A percentile compares a stretch with the other conserved stretches of the same genome.
Evolutionary conservation across 2,888 invertebrate genomes (phyloP).

Genomic region (Lathronympha strigana): DNA sequence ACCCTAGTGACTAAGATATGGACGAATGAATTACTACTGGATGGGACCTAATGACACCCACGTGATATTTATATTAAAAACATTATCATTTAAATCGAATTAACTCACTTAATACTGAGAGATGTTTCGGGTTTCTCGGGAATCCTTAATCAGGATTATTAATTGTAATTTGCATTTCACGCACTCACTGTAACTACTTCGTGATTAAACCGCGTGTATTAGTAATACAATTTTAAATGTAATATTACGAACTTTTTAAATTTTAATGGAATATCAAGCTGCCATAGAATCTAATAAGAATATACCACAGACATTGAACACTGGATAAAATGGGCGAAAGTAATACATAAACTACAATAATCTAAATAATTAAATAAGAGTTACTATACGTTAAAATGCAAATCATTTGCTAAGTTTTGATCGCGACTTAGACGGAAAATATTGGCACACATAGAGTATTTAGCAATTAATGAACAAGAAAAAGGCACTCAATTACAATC

Average conservation of each 20-base stretch:
- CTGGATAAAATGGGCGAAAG: conserved; percentile 51
- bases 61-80: conserved; percentile 47
- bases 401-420: conserved; percentile 46
- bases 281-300: conserved; percentile 50
- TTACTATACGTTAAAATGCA: conserved; percentile 10
- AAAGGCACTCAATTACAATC: conserved; percentile 54
- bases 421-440: conserved; percentile 54
- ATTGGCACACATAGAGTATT: conserved; percentile 78
- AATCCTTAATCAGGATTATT: neutral
- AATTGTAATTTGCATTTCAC: neutral
- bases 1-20: conserved; percentile 81
- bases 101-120: neutral
- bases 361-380: conserved; percentile 1
- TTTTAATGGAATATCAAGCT: conserved; percentile 62
- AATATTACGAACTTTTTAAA: conserved; percentile 49
- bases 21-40: conserved; percentile 77
- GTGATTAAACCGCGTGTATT: neutral
- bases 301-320: conserved; percentile 70
- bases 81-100: conserved; percentile 47
- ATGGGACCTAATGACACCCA: conserved; percentile 62
- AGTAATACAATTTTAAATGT: conserved; percentile 50
- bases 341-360: conserved; percentile 8
- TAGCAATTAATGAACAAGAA: conserved; percentile 54
- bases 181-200: conserved; percentile 1
- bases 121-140: neutral